Conservation (phyloP, 1,140 invertebrate genomes). For the Drosophila albomicans region DNA sequence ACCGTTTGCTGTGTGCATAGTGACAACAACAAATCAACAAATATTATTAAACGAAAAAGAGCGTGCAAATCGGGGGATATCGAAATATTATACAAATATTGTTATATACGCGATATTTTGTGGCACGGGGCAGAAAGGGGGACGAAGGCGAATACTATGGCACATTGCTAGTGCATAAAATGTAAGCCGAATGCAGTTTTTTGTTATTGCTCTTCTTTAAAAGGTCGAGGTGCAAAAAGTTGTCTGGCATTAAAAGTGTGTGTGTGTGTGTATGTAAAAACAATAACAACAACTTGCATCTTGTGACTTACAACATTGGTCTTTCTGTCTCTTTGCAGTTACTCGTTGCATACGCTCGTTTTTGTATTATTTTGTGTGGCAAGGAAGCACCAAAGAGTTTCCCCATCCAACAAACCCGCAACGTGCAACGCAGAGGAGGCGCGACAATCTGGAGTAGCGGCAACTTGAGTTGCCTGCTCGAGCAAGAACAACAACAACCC, state of each 20-base stretch:
- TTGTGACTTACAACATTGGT: slow-evolving; percentile 4
- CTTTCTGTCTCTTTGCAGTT: slow-evolving; percentile 42
- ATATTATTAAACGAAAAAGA: slow-evolving; percentile 32
- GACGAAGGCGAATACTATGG: slow-evolving; percentile 15
- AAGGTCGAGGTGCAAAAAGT: slow-evolving; percentile 30
- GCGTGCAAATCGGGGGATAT: slow-evolving; percentile 26
- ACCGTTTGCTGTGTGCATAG: slow-evolving; percentile 29
- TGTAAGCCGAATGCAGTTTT: slow-evolving; percentile 37
- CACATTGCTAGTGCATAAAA: slow-evolving; percentile 30
- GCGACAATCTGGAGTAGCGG: slow-evolving; percentile 64
- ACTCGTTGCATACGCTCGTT: slow-evolving; percentile 48
- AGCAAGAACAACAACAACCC: slow-evolving; percentile 38
- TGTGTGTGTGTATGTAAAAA: slow-evolving; percentile 13
- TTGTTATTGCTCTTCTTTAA: neutral
- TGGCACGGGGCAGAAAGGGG: neutral
- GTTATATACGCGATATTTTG: slow-evolving; percentile 22
- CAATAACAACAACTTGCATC: slow-evolving; percentile 10
- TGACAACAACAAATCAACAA: slow-evolving; percentile 4
- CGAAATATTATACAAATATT: neutral
- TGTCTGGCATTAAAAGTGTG: slow-evolving; percentile 5
- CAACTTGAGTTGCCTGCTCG: slow-evolving; percentile 65
- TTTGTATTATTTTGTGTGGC: slow-evolving; percentile 37
- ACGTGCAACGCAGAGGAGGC: slow-evolving; percentile 30
- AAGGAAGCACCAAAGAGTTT: slow-evolving; percentile 82
- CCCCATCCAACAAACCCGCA: slow-evolving; percentile 47